Evolutionary conservation across 2,113 vertebrate genomes (phyloP), one percentile per base, ranked within the genome.

Genomic region (Plestiodon gilberti): DNA sequence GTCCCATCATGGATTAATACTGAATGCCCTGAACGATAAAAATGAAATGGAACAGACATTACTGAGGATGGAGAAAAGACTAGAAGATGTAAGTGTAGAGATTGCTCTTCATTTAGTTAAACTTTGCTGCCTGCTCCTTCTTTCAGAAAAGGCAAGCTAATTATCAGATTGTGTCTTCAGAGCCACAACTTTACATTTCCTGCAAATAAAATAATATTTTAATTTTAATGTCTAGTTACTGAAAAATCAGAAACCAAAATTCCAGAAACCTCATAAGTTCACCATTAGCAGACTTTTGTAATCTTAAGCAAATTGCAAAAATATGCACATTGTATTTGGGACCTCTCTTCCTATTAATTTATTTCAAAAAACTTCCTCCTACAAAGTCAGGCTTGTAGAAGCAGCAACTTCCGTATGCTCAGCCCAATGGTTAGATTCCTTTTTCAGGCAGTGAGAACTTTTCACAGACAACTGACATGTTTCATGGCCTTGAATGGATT

Each of bases 71-170:
- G 95, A 96, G 83, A 94, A 86, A 89, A 95, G 61, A 43, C 84
- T 94, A 1, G 93, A 92, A 87, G 85, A 88, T 0, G 97, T 97
- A 90, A 97, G 97, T 96, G 67, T 57, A 84, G 57, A 75, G 74
- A 76, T 80, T 87, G 83, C 84, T 87, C 70, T 82, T 69, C 84
- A 75, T 90, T 85, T 76, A 85, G 85, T 76, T 76, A 15, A 88
- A 82, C 80, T 83, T 57, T 91, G 0, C 0, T 43, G 5, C 62
- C 73, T 79, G 80, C 85, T 90, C 89, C 89, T 91, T 5, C 67
- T 86, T 71, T 90, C 92, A 94, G 30, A 94, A 96, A 82, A 89
- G 89, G 93, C 52, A 84, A 81, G 75, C 88, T 74, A 87, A 88
- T 88, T 85, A 93, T 89, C 89, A 84, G 83, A 89, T 88, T 83